Evolutionary conservation across 2,113 vertebrate species (phyloP), one percentile per base, ranked within the genome.

Genomic region (Megaceryle torquata): DNA sequence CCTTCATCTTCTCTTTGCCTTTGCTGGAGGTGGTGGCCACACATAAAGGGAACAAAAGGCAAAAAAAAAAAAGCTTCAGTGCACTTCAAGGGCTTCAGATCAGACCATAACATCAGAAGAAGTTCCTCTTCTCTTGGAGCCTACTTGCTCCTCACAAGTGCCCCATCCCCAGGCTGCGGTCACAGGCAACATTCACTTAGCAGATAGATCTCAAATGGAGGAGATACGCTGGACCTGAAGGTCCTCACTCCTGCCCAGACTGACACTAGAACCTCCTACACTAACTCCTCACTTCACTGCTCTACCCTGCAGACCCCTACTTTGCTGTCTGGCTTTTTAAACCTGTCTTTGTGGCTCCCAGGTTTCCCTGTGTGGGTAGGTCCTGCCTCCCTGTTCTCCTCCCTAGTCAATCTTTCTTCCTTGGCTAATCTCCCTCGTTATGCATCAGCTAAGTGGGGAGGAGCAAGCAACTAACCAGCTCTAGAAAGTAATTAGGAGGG

Each of bases 1-100:
- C 97, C 92, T 98, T 98, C 3, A 82, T 97, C 95, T 98, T 98
- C 96, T 98, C 97, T 91, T 97, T 98, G 94, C 95, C 97, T 97
- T 97, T 98, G 95, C 98, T 98, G 97, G 94, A 95, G 83, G 39
- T 21, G 2, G 69, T 3, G 70, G 50, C 26, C 37, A 9, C 0
- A 43, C 29, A 2, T 51, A 2, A 9, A n/a, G 96, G 97, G 97
- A 92, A 96, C 7, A 93, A 93, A 93, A 93, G n/a, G 79, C 41
- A 96, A 80, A 83, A 57, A 37, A 37, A 37, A 37, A 37, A 1
- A 57, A 81, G 33, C 14, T 70, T 97, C 75, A 87, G 89, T 13
- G 44, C 26, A 3, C 29, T 17, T 26, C 67, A 24, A 61, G 39
- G 15, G 56, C 67, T 70, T 64, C 51, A 48, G 16, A 19, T 12